A percentile compares a stretch with the other conserved stretches of the same genome.
Evolutionary conservation across 1,140 invertebrate genomes (phyloP).

Genomic region (Cotesia typhae): DNA sequence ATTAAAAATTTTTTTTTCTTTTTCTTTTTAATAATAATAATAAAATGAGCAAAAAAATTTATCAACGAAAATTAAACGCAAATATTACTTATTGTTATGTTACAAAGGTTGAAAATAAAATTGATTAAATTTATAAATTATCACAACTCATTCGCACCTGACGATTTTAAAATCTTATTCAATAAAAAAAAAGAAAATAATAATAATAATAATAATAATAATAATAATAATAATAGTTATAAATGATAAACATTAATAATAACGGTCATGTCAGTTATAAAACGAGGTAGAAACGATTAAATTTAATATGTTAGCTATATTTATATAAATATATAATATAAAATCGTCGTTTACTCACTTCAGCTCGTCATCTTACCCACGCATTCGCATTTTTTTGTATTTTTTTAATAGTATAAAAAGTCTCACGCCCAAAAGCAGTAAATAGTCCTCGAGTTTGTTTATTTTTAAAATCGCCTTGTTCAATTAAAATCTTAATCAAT

Average conservation of each 20-base stretch:
- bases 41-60: constrained; percentile 40
- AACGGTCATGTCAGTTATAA: constrained; percentile 23
- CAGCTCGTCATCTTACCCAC: constrained; percentile 9
- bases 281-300: constrained; percentile 32
- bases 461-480: neutral
- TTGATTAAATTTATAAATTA: constrained; percentile 18
- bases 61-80: constrained; percentile 8
- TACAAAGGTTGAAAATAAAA: constrained; percentile 25
- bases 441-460: neutral
- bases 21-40: neutral
- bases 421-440: neutral
- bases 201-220: no score
- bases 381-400: neutral
- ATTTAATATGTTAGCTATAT: constrained; percentile 22
- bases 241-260: constrained; percentile 20
- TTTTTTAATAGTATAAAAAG: constrained; percentile 1
- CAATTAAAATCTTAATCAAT: neutral
- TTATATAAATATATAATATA: constrained; percentile 13
- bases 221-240: no score
- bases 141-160: constrained; percentile 31
- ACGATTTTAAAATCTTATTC: constrained; percentile 15
- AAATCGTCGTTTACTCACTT: constrained; percentile 3
- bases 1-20: neutral
- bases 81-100: constrained; percentile 3
- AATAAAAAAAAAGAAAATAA: constrained; percentile 14